Evolutionary conservation across 2,113 vertebrate genomes (phyloP), one percentile per base, ranked within the genome.

Genomic region (Chroicocephalus ridibundus): DNA sequence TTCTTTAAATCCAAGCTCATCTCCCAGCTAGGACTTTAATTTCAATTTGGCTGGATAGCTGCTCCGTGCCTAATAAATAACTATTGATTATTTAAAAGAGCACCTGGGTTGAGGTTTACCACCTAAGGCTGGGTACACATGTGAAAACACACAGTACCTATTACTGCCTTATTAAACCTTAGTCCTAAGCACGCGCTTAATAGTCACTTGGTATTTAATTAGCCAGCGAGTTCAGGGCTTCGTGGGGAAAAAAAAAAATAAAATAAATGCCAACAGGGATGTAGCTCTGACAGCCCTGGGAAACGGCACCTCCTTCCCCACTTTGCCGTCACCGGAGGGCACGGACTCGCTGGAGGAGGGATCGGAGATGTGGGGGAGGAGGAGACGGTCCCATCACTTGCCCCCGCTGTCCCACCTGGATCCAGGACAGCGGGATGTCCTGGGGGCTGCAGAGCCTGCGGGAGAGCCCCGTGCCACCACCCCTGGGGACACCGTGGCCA

Each of bases 131-230:
- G 71, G 81, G 74, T 78, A 36, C 93, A 94, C 46, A 19, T 25
- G 19, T 93, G 40, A 61, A 54, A 88, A 92, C 44, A 72, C 94
- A 85, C 80, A 82, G 57, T 31, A 76, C 92, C 46, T 83, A 82
- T 95, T 92, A 92, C 71, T 4, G 51, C 86, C 95, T 97, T 95
- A 96, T 97, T 95, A 97, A 97, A 88, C 95, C 95, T 92, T 64
- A 46, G 82, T 94, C 87, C 49, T 92, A 96, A 94, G 89, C 85
- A 94, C 68, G 80, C 68, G 88, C 96, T 97, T 97, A 97, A 97
- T 60, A 96, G 97, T 94, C 95, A 94, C 92, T 94, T 83, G 85
- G 84, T 88, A 78, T 93, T 95, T 94, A 97, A 98, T 98, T 97
- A 97, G 93, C 85, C 93, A 51, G 84, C 69, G 81, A 88, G 52